Percentiles rank a stretch among this genome's conserved stretches.
Conservation (phyloP, 2,113 vertebrate species). For the Silurus asotus region DNA sequence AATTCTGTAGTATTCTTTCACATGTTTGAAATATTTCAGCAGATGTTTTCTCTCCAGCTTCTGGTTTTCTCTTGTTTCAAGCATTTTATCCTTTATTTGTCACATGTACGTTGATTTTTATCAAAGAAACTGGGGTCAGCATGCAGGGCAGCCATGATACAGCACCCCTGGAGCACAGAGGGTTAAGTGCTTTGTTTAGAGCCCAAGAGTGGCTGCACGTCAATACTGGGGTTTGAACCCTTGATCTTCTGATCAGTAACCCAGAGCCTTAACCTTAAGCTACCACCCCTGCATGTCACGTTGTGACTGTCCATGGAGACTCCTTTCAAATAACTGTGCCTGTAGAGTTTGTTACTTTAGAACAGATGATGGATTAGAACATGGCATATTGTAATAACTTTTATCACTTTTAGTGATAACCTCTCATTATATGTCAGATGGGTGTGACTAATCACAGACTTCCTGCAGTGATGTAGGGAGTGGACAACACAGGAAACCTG, state of each 20-base stretch:
- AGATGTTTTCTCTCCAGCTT: neutral
- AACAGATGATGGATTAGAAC: neutral
- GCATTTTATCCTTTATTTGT: too few relatives aligned
- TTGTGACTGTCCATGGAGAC: neutral
- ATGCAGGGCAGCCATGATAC: too few relatives aligned
- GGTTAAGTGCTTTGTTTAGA: too few relatives aligned
- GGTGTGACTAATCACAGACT: slow-evolving; percentile 65
- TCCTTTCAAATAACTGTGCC: neutral
- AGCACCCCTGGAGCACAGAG: too few relatives aligned
- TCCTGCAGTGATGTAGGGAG: slow-evolving; percentile 65
- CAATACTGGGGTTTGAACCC: too few relatives aligned
- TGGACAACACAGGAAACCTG: slow-evolving; percentile 65
- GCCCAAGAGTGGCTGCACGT: too few relatives aligned
- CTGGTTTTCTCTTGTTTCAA: neutral
- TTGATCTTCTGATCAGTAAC: too few relatives aligned
- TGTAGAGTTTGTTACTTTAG: neutral
- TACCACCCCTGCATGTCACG: too few relatives aligned
- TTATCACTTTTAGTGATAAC: neutral
- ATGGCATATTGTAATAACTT: neutral
- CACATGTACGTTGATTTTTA: too few relatives aligned
- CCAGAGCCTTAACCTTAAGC: too few relatives aligned
- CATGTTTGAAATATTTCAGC: neutral
- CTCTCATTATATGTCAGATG: neutral
- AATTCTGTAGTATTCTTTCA: neutral
- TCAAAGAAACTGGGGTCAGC: too few relatives aligned